Base-by-base conservation (phyloP, 2,888 invertebrate species). In the Pemphredon lugubris region DNA sequence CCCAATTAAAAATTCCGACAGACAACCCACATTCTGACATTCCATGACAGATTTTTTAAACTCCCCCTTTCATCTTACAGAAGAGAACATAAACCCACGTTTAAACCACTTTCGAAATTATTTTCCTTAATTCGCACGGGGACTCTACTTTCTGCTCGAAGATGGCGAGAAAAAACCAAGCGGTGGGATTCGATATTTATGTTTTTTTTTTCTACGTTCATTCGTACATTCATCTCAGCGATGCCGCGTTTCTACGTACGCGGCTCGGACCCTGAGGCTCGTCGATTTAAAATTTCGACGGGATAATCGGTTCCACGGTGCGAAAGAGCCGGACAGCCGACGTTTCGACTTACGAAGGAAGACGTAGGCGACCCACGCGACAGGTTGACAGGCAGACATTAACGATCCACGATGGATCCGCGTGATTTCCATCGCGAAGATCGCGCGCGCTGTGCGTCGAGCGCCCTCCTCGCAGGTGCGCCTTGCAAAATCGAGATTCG, bases 311-410 rank as follows among this genome's bases (percentile, higher is more conserved):
- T 7, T n/a, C 4, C 2, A 13, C 44, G 18, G n/a, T 6, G 44
- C 44, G 44, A 20, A 18, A 16, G 16, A n/a, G 11, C 26, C 53
- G 26, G 54, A 48, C 55, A 55, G 23, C 47, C 26, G 34, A 66
- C 39, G 66, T 66, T 70, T 64, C 55, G 68, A 55, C 54, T 73
- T 61, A 69, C 66, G 61, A 71, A 86, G 83, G 81, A 85, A 87
- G 87, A 87, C 86, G 86, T 87, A 84, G 86, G 84, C 83, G 86
- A 85, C 70, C 79, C 83, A 81, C 83, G 81, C 82, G 86, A 87
- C 87, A 86, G 86, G 73, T 86, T 86, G 87, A 87, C 86, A 87
- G 86, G 80, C 82, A 79, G 84, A 85, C 86, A 81, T 84, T 84
- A 85, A 85, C 85, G 87, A 86, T 86, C 81, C 84, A 64, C 65